These are phyloP conservation scores for Atta colombica DNA, from an alignment of 1,140 invertebrate species.

Conservation along the genomic window DNA sequence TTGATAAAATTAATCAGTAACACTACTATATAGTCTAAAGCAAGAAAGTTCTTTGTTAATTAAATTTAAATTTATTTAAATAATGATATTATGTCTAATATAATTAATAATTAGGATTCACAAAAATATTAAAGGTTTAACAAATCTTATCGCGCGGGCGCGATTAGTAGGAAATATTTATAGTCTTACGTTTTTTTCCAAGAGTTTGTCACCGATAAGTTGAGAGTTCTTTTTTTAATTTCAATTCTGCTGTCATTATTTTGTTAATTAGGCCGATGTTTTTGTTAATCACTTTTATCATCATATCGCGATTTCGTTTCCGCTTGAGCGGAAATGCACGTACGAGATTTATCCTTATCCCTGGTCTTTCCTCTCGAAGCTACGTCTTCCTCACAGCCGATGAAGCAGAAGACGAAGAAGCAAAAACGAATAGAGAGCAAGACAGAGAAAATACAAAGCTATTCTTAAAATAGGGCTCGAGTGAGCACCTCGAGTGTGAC, in stretches of 20 bases:
- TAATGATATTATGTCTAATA: neutral
- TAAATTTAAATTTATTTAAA: conserved; percentile 20
- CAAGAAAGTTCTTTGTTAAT: neutral
- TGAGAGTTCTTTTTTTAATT: neutral
- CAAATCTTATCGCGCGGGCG: neutral
- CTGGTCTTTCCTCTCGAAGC: neutral
- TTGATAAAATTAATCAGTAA: neutral
- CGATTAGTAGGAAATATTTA: conserved; percentile 3
- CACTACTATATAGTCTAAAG: neutral
- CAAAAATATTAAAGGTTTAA: neutral
- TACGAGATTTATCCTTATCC: conserved; percentile 43
- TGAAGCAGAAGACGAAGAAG: conserved; percentile 48
- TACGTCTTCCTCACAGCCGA: conserved; percentile 6
- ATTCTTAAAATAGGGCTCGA: conserved; percentile 79
- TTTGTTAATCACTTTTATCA: conserved; percentile 6
- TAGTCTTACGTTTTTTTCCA: neutral
- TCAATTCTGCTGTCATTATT: neutral
- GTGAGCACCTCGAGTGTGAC: conserved; percentile 64
- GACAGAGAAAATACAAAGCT: conserved; percentile 72
- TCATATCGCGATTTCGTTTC: conserved; percentile 32
- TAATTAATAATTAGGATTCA: neutral
- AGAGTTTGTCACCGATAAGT: neutral
- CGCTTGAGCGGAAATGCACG: conserved; percentile 18
- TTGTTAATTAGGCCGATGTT: neutral
- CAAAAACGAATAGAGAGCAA: conserved; percentile 33